These are phyloP conservation scores for Villa cingulata DNA, from an alignment of 2,888 invertebrate genomes.

Conservation along the genomic window DNA sequence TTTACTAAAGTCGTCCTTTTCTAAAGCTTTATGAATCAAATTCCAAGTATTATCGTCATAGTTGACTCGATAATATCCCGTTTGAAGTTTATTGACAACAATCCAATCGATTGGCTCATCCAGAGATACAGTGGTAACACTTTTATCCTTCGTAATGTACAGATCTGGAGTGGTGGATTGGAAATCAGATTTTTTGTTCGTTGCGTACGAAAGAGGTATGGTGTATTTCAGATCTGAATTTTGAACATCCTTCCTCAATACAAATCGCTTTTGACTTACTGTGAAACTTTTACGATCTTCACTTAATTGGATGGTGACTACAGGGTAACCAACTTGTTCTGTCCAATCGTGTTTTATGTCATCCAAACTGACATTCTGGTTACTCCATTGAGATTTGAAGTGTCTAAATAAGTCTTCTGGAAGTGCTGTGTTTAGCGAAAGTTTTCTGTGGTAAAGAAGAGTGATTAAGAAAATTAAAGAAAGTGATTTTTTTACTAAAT, in stretches of 20 bases:
- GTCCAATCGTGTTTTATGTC: slow-evolving; percentile 46
- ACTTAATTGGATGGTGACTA: slow-evolving; percentile 38
- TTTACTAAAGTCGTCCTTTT: neutral
- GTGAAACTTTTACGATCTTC: slow-evolving; percentile 7
- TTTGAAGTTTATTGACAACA: slow-evolving; percentile 31
- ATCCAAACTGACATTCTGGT: slow-evolving; percentile 24
- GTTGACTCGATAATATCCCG: slow-evolving; percentile 47
- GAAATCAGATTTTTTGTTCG: slow-evolving; percentile 21
- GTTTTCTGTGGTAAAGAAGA: neutral
- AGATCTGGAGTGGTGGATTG: slow-evolving; percentile 19
- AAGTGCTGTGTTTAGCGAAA: slow-evolving; percentile 23
- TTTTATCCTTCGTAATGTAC: neutral
- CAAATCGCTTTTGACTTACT: slow-evolving; percentile 22
- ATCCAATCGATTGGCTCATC: slow-evolving; percentile 25
- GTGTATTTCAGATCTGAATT: slow-evolving; percentile 21
- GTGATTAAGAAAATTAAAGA: too few species aligned
- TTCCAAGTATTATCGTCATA: slow-evolving; percentile 55
- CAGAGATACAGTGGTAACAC: neutral
- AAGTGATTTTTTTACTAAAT: too few species aligned
- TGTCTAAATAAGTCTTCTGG: slow-evolving; percentile 41
- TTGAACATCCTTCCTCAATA: slow-evolving; percentile 19
- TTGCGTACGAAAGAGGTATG: slow-evolving; percentile 31
- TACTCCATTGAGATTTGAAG: slow-evolving; percentile 31
- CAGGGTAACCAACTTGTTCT: slow-evolving; percentile 49
- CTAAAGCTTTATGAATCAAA: slow-evolving; percentile 43